Conservation (phyloP, 1,140 invertebrate genomes). For the Drosophila sturtevanti region DNA sequence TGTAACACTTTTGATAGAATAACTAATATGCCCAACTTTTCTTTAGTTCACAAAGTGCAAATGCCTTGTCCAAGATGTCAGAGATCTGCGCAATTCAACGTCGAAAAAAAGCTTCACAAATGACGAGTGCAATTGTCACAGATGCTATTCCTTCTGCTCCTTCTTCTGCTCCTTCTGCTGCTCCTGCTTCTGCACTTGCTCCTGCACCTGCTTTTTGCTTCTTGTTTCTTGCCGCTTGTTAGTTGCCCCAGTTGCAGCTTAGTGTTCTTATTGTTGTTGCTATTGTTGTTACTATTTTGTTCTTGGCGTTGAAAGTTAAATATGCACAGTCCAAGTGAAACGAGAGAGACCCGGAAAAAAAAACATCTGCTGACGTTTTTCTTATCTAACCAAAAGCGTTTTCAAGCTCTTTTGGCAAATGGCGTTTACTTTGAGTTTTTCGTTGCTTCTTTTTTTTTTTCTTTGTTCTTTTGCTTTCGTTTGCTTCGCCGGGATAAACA, state of each 20-base stretch:
- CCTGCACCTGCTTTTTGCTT: neutral
- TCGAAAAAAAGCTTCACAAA: conserved; percentile 47
- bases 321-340: conserved; percentile 39
- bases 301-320: conserved; percentile 53
- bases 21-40: neutral
- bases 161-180: neutral
- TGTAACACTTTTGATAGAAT: neutral
- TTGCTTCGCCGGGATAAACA: neutral
- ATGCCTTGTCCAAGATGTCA: conserved; percentile 3
- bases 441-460: neutral
- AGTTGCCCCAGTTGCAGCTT: neutral
- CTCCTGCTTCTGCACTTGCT: conserved; percentile 19
- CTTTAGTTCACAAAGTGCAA: neutral
- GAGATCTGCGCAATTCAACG: conserved; percentile 8
- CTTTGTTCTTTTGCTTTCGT: neutral
- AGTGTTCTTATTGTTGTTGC: conserved; percentile 20
- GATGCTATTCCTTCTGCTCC: conserved; percentile 27
- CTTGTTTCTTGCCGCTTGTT: neutral
- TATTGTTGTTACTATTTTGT: conserved; percentile 16
- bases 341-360: conserved; percentile 9
- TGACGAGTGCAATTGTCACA: conserved; percentile 67
- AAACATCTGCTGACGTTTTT: conserved; percentile 55
- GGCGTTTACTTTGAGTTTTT: conserved; percentile 46
- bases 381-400: conserved; percentile 62
- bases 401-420: conserved; percentile 58